Percentiles rank a stretch among this genome's conserved stretches.
Evolutionary conservation across 1,140 invertebrate species (phyloP).

Genomic region (Lepidostoma basale): DNA sequence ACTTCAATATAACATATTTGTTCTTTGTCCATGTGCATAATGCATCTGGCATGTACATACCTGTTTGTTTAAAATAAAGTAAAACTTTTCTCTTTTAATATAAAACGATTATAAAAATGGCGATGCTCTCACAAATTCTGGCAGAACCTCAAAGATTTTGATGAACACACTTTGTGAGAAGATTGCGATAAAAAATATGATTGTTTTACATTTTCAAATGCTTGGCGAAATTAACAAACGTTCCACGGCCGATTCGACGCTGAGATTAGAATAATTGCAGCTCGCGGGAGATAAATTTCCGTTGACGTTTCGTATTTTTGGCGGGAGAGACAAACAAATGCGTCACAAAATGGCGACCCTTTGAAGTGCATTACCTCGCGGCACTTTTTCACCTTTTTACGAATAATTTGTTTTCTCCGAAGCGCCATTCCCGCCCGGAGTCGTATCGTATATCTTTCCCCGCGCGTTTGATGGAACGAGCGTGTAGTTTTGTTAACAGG

Average conservation of each 20-base stretch:
- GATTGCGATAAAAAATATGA: too few species aligned
- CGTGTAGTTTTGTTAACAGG: neutral
- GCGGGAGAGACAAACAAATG: slow-evolving; percentile 16
- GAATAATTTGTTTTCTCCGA: neutral
- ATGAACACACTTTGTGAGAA: too few species aligned
- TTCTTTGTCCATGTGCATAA: too few species aligned
- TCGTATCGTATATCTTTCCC: slow-evolving; percentile 20
- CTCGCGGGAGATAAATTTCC: slow-evolving; percentile 4
- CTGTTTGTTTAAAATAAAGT: too few species aligned
- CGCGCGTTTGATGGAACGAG: neutral
- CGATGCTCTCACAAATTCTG: too few species aligned
- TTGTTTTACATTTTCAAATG: too few species aligned
- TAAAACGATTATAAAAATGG: too few species aligned
- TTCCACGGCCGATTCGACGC: neutral
- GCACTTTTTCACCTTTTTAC: neutral
- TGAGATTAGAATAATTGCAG: slow-evolving; percentile 15
- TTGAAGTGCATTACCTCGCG: slow-evolving; percentile 2
- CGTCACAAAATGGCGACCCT: slow-evolving; percentile 1
- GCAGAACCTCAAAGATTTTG: too few species aligned
- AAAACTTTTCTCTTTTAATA: too few species aligned
- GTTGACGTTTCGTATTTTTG: neutral
- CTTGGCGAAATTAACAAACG: too few species aligned
- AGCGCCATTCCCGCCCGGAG: neutral
- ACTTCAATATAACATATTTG: too few species aligned
- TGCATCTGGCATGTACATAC: too few species aligned